Conservation (phyloP, 2,888 invertebrate species). For the Platypus cylindrus region DNA sequence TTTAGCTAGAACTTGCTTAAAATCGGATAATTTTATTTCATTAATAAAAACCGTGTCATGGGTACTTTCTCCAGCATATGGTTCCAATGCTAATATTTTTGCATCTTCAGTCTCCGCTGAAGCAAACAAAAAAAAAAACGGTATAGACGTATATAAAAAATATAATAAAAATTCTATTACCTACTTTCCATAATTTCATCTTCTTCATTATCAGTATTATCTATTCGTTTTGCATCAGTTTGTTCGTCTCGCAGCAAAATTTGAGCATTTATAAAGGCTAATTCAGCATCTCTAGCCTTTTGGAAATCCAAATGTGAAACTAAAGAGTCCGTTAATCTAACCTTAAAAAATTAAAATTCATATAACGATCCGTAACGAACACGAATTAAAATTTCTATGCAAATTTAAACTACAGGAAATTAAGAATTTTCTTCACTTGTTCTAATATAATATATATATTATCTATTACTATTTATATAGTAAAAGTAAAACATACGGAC, state of each 20-base stretch:
- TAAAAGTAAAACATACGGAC: too few relatives aligned
- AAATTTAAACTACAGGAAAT: too few relatives aligned
- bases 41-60: conserved; percentile 87
- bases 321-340: conserved; percentile 81
- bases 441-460: too few relatives aligned
- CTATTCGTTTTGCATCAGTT: conserved; percentile 40
- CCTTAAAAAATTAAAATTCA: conserved; percentile 44
- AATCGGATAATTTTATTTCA: conserved; percentile 83
- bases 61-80: conserved; percentile 42
- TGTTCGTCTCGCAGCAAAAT: conserved; percentile 52
- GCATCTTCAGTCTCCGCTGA: conserved; percentile 40
- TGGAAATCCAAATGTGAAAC: conserved; percentile 80
- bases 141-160: conserved; percentile 2
- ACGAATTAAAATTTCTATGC: too few relatives aligned
- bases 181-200: conserved; percentile 37
- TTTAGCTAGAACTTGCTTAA: conserved; percentile 66
- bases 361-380: too few relatives aligned
- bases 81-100: conserved; percentile 58
- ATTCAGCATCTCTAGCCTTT: conserved; percentile 75
- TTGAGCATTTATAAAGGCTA: conserved; percentile 90
- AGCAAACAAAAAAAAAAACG: conserved; percentile 9
- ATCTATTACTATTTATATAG: too few relatives aligned
- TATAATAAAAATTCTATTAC: conserved; percentile 1
- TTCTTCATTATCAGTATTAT: conserved; percentile 29
- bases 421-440: too few relatives aligned